phyloP scores from a whole-genome alignment of 2,113 vertebrate species.

The Dipodomys ordii region DNA sequence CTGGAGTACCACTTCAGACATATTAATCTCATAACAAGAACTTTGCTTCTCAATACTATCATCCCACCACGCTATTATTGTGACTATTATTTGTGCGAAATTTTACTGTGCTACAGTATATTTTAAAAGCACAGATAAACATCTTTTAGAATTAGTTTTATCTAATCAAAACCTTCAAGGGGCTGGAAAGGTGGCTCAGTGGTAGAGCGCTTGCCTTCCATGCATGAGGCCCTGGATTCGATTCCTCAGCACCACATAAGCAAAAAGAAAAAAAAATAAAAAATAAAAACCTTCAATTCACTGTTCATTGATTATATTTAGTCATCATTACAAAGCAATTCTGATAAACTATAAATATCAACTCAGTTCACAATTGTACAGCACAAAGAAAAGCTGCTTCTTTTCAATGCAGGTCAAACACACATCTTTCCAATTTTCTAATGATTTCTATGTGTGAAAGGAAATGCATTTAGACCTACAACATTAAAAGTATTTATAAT shows the following conservation, averaged over 20 bases:
- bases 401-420: neutral
- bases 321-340: slow-evolving; percentile 35
- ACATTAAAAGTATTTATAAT: slow-evolving; percentile 14
- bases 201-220: no score
- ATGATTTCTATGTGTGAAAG: neutral
- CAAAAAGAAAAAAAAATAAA: no score
- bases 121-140: slow-evolving; percentile 77
- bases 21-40: slow-evolving; percentile 24
- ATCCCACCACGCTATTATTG: slow-evolving; percentile 67
- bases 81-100: slow-evolving; percentile 75
- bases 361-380: neutral
- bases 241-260: no score
- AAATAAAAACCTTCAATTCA: slow-evolving; percentile 73
- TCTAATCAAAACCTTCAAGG: slow-evolving; percentile 75
- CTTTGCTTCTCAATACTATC: slow-evolving; percentile 62
- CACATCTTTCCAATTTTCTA: neutral
- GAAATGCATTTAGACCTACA: neutral
- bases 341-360: no score
- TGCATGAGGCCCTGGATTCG: no score
- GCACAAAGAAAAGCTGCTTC: neutral
- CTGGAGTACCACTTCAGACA: slow-evolving; percentile 56
- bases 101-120: slow-evolving; percentile 73
- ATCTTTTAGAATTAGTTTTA: slow-evolving; percentile 55
- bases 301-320: slow-evolving; percentile 59
- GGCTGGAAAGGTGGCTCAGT: no score